A percentile compares a stretch with the other conserved stretches of the same genome.
These are phyloP conservation scores for Priocnemis perturbator DNA, from an alignment of 2,888 invertebrate species.

Conservation along the genomic window DNA sequence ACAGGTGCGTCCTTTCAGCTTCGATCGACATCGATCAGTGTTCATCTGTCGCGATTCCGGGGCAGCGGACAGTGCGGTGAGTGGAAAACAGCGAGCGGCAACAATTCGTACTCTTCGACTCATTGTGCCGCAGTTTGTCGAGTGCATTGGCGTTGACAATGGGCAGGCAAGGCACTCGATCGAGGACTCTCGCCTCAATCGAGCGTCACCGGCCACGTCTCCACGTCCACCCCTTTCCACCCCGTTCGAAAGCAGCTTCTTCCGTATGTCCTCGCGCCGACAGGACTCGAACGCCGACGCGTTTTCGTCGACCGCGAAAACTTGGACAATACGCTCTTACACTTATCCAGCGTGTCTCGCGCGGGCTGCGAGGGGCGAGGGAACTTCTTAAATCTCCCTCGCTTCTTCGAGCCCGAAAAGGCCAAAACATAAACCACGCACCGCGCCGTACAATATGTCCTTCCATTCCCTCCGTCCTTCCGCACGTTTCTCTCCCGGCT, in stretches of 20 bases:
- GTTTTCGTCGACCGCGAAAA: neutral
- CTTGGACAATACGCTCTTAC: slow-evolving; percentile 19
- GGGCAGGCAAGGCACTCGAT: neutral
- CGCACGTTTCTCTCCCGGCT: slow-evolving; percentile 12
- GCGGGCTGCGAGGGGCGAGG: neutral
- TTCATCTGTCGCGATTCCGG: too few relatives aligned
- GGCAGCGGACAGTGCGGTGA: neutral
- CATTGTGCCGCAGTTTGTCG: slow-evolving; percentile 23
- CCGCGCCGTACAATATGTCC: slow-evolving; percentile 50
- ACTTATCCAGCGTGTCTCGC: slow-evolving; percentile 32
- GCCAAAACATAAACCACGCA: slow-evolving; percentile 60
- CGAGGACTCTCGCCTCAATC: slow-evolving; percentile 11
- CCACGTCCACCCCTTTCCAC: slow-evolving; percentile 8
- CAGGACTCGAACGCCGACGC: slow-evolving; percentile 15
- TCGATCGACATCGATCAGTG: too few relatives aligned
- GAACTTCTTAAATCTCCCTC: neutral
- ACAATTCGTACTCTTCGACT: neutral
- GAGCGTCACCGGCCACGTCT: slow-evolving; percentile 16
- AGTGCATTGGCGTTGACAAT: slow-evolving; percentile 15
- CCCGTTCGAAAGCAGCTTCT: slow-evolving; percentile 16
- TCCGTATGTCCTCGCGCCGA: slow-evolving; percentile 11
- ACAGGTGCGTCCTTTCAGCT: too few relatives aligned
- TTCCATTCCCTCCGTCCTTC: slow-evolving; percentile 14
- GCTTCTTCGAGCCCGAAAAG: slow-evolving; percentile 45
- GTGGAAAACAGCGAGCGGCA: neutral